Evolutionary conservation across 2,888 invertebrate genomes (phyloP).

Genomic region (Apamea monoglypha): DNA sequence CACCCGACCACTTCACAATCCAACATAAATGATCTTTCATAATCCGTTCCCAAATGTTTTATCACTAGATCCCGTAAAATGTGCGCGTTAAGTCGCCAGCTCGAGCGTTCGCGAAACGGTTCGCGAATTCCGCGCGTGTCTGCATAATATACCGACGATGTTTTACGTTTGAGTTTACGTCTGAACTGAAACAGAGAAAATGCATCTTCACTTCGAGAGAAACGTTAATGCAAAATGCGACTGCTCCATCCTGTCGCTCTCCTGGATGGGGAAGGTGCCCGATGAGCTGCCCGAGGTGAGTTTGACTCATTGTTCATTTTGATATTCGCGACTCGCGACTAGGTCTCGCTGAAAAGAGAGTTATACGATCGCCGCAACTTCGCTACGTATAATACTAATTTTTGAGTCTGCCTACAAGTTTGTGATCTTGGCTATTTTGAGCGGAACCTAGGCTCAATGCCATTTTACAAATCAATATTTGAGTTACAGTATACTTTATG

Average conservation of each 20-base stretch:
- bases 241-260: slow-evolving; percentile 97
- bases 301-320: slow-evolving; percentile 58
- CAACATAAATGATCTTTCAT: slow-evolving; percentile 65
- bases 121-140: slow-evolving; percentile 64
- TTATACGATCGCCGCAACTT: slow-evolving; percentile 38
- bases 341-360: slow-evolving; percentile 41
- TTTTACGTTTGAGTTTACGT: slow-evolving; percentile 71
- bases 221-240: slow-evolving; percentile 98
- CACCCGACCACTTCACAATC: slow-evolving; percentile 60
- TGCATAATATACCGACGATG: slow-evolving; percentile 66
- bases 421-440: slow-evolving; percentile 33
- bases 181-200: slow-evolving; percentile 82
- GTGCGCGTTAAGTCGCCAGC: slow-evolving; percentile 65
- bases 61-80: slow-evolving; percentile 71
- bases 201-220: slow-evolving; percentile 99
- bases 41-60: slow-evolving; percentile 65
- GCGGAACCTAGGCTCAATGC: slow-evolving; percentile 29
- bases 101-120: slow-evolving; percentile 52
- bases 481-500: slow-evolving; percentile 28
- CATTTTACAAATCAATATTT: slow-evolving; percentile 43
- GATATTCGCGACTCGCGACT: slow-evolving; percentile 21
- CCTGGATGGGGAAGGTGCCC: slow-evolving; percentile 99
- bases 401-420: slow-evolving; percentile 43
- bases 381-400: slow-evolving; percentile 47
- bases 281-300: slow-evolving; percentile 98